phyloP scores from a whole-genome alignment of 1,140 invertebrate genomes.

The Muscidifurax raptorellus region DNA sequence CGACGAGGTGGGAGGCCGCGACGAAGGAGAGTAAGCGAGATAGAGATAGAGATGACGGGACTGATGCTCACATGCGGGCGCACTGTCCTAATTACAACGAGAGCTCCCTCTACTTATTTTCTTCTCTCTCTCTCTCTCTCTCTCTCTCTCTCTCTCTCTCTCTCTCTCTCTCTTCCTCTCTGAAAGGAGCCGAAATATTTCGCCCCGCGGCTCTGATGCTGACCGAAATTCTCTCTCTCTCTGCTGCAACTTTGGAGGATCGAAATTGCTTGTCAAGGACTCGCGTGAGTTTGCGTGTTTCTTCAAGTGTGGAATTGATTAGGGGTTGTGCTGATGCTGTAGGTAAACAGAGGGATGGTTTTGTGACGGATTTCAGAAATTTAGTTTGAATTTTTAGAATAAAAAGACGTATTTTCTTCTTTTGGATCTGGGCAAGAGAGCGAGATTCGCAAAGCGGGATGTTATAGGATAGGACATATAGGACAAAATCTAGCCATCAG shows the following conservation, averaged over 20 bases:
- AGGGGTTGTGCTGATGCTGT: not conserved
- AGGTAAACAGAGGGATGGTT: not conserved
- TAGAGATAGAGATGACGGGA: constrained; percentile 59
- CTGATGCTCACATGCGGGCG: constrained; percentile 66
- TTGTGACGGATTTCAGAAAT: too few species aligned
- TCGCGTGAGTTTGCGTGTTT: not conserved
- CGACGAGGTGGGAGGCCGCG: constrained; percentile 54
- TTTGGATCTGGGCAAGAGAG: not conserved
- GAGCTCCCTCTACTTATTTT: constrained; percentile 55
- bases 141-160: constrained; percentile 56
- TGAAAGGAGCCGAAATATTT: constrained; percentile 74
- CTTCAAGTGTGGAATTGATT: constrained; percentile 27
- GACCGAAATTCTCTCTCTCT: constrained; percentile 44
- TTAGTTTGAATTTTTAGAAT: too few species aligned
- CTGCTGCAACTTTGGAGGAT: constrained; percentile 15
- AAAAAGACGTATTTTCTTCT: too few species aligned
- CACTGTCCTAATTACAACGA: constrained; percentile 76
- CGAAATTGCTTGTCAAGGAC: constrained; percentile 44
- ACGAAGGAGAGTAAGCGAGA: constrained; percentile 54
- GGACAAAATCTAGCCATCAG: not conserved
- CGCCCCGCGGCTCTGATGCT: constrained; percentile 61
- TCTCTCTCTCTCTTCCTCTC: constrained; percentile 43
- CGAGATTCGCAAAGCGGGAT: not conserved
- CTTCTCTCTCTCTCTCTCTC: constrained; percentile 61
- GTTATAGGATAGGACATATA: too few species aligned